phyloP scores from a whole-genome alignment of 2,113 vertebrate genomes.

The Trematomus loennbergii region DNA sequence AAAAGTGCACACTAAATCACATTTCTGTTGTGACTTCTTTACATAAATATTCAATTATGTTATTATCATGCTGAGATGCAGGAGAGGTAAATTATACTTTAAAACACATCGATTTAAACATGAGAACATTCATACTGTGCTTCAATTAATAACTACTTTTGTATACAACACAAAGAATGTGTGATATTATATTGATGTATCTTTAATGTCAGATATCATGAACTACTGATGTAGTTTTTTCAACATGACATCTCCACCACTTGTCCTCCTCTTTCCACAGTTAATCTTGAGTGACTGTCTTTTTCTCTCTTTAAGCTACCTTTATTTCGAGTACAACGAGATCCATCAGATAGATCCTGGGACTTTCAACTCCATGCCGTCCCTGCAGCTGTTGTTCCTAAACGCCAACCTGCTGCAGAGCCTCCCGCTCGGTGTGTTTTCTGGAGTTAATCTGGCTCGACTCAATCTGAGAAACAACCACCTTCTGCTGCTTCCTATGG shows the following conservation, averaged over 20 bases:
- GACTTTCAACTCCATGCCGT: constrained; percentile 95
- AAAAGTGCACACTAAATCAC: constrained; percentile 51
- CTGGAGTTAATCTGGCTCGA: constrained; percentile 91
- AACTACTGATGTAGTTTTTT: not conserved
- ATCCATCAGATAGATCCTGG: constrained; percentile 93
- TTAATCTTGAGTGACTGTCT: constrained; percentile 4
- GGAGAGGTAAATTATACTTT: constrained; percentile 2
- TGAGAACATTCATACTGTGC: not conserved
- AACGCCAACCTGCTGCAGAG: constrained; percentile 94
- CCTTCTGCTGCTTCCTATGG: constrained; percentile 92
- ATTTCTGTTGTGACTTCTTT: constrained; percentile 47
- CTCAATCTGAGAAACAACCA: constrained; percentile 97
- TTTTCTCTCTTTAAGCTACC: constrained; percentile 79
- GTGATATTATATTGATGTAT: not conserved
- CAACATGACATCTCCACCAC: not conserved
- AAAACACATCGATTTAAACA: constrained; percentile 1
- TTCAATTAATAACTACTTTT: not conserved
- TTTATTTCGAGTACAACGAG: constrained; percentile 98
- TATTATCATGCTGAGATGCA: constrained; percentile 30
- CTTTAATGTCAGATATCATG: not conserved
- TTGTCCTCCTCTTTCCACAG: not conserved
- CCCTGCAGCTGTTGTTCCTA: constrained; percentile 94
- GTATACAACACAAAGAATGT: constrained; percentile 2
- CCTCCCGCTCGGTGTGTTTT: constrained; percentile 92
- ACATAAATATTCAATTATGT: constrained; percentile 55